A percentile compares a stretch with the other conserved stretches of the same genome.
These are phyloP conservation scores for Mugil cephalus DNA, from an alignment of 2,113 vertebrate genomes.

Conservation along the genomic window DNA sequence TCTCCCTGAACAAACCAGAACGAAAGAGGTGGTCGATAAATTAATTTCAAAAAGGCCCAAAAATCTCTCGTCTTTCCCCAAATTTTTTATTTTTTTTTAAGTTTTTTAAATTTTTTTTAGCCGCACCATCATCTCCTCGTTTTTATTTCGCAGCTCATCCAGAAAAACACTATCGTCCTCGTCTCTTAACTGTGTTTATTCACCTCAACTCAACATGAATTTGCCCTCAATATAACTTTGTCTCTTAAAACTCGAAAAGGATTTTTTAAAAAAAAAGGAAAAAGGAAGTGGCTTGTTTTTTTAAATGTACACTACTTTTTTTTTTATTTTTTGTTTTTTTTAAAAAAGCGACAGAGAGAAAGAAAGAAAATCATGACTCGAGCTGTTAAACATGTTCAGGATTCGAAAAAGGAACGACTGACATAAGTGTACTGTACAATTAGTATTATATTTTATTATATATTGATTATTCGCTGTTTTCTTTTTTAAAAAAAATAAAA, in stretches of 20 bases:
- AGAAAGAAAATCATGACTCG: slow-evolving; percentile 39
- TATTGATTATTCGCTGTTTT: slow-evolving; percentile 81
- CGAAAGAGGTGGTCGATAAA: slow-evolving; percentile 45
- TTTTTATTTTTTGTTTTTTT: slow-evolving; percentile 48
- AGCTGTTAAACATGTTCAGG: slow-evolving; percentile 70
- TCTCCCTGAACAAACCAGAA: not conserved
- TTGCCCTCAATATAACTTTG: slow-evolving; percentile 53
- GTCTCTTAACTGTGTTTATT: slow-evolving; percentile 75
- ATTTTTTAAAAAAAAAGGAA: slow-evolving; percentile 10
- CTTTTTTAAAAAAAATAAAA: too few relatives aligned
- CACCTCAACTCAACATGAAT: slow-evolving; percentile 39
- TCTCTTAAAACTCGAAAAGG: slow-evolving; percentile 3
- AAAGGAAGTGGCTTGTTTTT: slow-evolving; percentile 46
- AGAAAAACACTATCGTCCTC: slow-evolving; percentile 72
- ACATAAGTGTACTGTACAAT: slow-evolving; percentile 85
- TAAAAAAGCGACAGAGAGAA: slow-evolving; percentile 9
- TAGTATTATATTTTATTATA: slow-evolving; percentile 87
- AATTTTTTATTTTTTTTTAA: slow-evolving; percentile 54
- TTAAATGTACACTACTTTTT: slow-evolving; percentile 69
- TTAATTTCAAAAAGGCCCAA: slow-evolving; percentile 52
- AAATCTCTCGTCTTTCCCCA: slow-evolving; percentile 53
- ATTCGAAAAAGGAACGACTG: slow-evolving; percentile 59
- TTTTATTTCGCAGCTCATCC: too few relatives aligned
- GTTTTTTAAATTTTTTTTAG: not conserved
- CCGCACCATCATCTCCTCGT: too few relatives aligned